phyloP scores from a whole-genome alignment of 1,140 invertebrate species.

The Pantala flavescens region DNA sequence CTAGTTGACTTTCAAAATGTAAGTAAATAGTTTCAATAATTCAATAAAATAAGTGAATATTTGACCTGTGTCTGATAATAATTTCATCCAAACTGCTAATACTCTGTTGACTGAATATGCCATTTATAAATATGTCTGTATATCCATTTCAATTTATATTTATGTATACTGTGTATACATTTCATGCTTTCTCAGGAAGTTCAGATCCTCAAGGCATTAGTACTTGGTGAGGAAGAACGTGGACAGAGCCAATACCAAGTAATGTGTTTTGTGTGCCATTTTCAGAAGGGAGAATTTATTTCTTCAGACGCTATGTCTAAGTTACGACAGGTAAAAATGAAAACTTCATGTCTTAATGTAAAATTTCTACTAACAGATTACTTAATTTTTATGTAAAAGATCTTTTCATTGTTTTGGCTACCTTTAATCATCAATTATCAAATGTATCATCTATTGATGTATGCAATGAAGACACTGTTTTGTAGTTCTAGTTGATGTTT shows the following conservation, averaged over 20 bases:
- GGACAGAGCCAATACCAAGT: conserved; percentile 83
- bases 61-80: too few species aligned
- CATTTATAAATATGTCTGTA: too few species aligned
- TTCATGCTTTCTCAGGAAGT: conserved; percentile 57
- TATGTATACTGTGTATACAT: not conserved
- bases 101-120: too few species aligned
- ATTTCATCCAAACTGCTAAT: too few species aligned
- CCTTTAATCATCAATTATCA: too few species aligned
- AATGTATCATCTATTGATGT: too few species aligned
- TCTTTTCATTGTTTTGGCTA: too few species aligned
- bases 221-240: conserved; percentile 91
- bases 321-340: conserved; percentile 61
- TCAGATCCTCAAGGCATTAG: conserved; percentile 78
- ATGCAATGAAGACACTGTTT: too few species aligned
- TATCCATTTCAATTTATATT: too few species aligned
- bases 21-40: conserved; percentile 40
- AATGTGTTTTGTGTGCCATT: conserved; percentile 83
- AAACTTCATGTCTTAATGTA: not conserved
- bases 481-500: too few species aligned
- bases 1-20: conserved; percentile 90
- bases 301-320: conserved; percentile 95
- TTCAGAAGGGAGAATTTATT: conserved; percentile 79
- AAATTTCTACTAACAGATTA: not conserved
- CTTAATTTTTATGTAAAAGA: conserved; percentile 12
- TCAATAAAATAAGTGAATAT: too few species aligned